These are phyloP conservation scores for Lobophora halterata DNA, from an alignment of 2,888 invertebrate genomes.

Conservation along the genomic window DNA sequence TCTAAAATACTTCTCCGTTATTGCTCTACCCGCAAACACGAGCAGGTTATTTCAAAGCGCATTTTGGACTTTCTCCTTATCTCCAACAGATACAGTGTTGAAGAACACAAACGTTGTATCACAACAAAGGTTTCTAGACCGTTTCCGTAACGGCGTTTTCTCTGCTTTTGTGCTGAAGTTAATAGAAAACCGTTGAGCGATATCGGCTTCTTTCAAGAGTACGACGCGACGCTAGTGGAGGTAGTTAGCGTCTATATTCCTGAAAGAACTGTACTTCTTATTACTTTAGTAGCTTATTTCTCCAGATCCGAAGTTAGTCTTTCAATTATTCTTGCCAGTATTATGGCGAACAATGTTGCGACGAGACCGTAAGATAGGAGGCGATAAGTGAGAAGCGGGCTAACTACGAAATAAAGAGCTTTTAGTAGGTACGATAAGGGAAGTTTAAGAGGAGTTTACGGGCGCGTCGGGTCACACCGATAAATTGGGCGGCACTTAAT, in stretches of 20 bases:
- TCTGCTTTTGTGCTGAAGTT: conserved; percentile 58
- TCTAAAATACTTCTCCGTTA: conserved; percentile 16
- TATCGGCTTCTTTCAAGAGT: conserved; percentile 52
- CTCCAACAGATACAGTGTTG: conserved; percentile 44
- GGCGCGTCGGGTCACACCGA: conserved; percentile 73
- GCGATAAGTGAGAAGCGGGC: conserved; percentile 65
- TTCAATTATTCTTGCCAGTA: conserved; percentile 28
- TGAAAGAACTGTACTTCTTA: conserved; percentile 26
- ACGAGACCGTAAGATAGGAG: conserved; percentile 70
- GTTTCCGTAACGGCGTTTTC: conserved; percentile 64
- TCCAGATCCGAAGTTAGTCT: conserved; percentile 20
- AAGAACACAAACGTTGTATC: conserved; percentile 62
- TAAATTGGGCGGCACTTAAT: conserved; percentile 81
- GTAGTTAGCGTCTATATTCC: conserved; percentile 41
- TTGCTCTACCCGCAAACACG: conserved; percentile 25
- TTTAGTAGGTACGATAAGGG: conserved; percentile 76
- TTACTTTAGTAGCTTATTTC: conserved; percentile 22
- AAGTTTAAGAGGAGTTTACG: conserved; percentile 77
- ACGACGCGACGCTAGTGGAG: conserved; percentile 38
- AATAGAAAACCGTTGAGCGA: conserved; percentile 59
- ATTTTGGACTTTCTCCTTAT: conserved; percentile 31
- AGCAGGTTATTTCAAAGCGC: conserved; percentile 25
- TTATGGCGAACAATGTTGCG: conserved; percentile 21
- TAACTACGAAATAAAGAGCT: conserved; percentile 79
- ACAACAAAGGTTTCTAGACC: conserved; percentile 66